These are phyloP conservation scores for Coecobrya sp. DNA, from an alignment of 2,888 invertebrate species.

Conservation along the genomic window DNA sequence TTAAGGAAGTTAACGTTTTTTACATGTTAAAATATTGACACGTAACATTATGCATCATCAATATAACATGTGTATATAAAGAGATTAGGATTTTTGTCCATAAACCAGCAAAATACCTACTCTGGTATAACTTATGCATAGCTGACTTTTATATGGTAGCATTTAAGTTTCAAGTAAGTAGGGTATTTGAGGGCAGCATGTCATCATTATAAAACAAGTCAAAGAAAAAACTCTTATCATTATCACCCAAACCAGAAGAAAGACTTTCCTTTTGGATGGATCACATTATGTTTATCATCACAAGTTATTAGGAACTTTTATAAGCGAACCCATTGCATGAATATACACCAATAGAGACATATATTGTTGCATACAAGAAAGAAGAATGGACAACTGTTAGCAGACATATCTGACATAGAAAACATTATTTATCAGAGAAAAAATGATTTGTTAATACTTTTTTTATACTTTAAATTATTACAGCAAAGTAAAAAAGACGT, in stretches of 20 bases:
- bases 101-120: slow-evolving; percentile 9
- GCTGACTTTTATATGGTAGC: neutral
- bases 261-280: slow-evolving; percentile 43
- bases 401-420: slow-evolving; percentile 34
- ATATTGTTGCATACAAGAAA: neutral
- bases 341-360: neutral
- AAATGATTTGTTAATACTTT: slow-evolving; percentile 58
- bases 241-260: slow-evolving; percentile 73
- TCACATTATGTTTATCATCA: slow-evolving; percentile 28
- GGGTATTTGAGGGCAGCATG: slow-evolving; percentile 61
- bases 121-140: neutral
- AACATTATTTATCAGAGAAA: slow-evolving; percentile 8
- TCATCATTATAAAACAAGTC: slow-evolving; percentile 46
- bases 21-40: slow-evolving; percentile 20
- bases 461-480: slow-evolving; percentile 18
- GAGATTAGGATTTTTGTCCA: slow-evolving; percentile 44
- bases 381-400: neutral
- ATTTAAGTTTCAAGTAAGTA: neutral
- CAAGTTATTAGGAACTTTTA: slow-evolving; percentile 27
- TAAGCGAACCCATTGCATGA: neutral
- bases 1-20: slow-evolving; percentile 45
- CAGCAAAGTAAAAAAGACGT: slow-evolving; percentile 59
- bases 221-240: slow-evolving; percentile 63
- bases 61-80: neutral
- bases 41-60: neutral